Base-by-base conservation (phyloP, 1,140 invertebrate species). In the Tetramorium simillimum region DNA sequence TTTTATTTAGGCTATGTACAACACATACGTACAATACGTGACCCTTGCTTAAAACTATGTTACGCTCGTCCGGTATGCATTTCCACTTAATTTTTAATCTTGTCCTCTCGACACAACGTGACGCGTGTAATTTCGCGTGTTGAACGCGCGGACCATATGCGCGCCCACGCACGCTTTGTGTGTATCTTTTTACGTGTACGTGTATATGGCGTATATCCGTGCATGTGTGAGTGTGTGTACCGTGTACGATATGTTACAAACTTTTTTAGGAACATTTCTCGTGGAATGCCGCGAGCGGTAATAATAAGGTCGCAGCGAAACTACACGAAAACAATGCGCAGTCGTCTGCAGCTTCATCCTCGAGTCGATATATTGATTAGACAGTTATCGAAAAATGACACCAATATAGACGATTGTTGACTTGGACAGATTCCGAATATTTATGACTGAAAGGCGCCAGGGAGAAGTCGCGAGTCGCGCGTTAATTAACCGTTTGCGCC, bases 1-100 rank as follows among this genome's bases (percentile, higher is more conserved):
- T 94, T 94, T 95, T 95, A 95, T 95, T 95, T 94, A 95, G 93
- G 92, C 94, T 95, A 95, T 95, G 91, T 95, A 95, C 94, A 95
- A 95, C 94, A 95, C 93, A 95, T 95, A 95, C 94, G 93, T 95
- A 94, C 94, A 95, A 95, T 95, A 95, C 94, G 93, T 95, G 92
- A 95, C 92, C 92, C 93, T 94, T 93, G 89, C 92, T 95, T 95
- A 95, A 93, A 93, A 92, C 92, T 94, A 94, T 92, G 90, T 92
- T 94, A 93, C 85, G 91, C 92, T 92, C 91, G 92, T 91, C 87
- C 88, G 90, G 91, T 93, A 93, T 90, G 91, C 91, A 86, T 91
- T 91, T 92, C 89, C 91, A 93, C 89, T 90, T 91, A 85, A 91
- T 89, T 90, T 78, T 92, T 84, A 86, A 90, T 84, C 89, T 85